phyloP scores from a whole-genome alignment of 2,113 vertebrate species.

The Dolichallabes microphthalmus region DNA sequence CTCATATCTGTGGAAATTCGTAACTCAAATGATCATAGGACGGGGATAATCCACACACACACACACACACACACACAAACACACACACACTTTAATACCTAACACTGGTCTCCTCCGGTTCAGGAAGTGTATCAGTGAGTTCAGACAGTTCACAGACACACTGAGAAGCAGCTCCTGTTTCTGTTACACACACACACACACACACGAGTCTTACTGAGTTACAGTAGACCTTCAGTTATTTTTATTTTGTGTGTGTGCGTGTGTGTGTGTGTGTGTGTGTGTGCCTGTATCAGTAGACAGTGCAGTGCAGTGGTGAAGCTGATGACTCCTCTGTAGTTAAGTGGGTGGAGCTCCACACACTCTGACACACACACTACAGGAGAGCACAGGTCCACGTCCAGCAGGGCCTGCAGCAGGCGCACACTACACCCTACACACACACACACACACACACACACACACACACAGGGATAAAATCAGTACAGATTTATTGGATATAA shows the following conservation, averaged over 20 bases:
- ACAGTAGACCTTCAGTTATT: too few relatives aligned
- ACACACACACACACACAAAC: too few relatives aligned
- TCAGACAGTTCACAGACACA: constrained; percentile 80
- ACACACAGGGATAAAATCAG: constrained; percentile 68
- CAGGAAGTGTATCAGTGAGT: constrained; percentile 82
- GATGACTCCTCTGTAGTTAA: constrained; percentile 70
- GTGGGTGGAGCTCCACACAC: constrained; percentile 69
- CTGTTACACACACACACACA: constrained; percentile 66
- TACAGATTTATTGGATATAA: not conserved
- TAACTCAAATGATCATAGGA: rapidly evolving
- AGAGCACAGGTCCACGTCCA: constrained; percentile 80
- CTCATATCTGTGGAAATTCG: too few relatives aligned
- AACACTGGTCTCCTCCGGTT: constrained; percentile 70
- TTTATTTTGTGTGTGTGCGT: not conserved
- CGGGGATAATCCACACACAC: too few relatives aligned
- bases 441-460: not conserved
- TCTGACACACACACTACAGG: constrained; percentile 71
- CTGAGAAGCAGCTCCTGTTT: constrained; percentile 81
- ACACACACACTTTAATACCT: constrained; percentile 64
- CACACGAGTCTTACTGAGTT: constrained; percentile 1
- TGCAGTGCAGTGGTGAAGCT: constrained; percentile 78
- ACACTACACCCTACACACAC: constrained; percentile 76
- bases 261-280: constrained; percentile 30
- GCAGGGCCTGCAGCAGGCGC: constrained; percentile 77
- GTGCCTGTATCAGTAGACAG: constrained; percentile 83